phyloP scores from a whole-genome alignment of 2,797 vertebrate species.

The Apodemus agrarius region DNA sequence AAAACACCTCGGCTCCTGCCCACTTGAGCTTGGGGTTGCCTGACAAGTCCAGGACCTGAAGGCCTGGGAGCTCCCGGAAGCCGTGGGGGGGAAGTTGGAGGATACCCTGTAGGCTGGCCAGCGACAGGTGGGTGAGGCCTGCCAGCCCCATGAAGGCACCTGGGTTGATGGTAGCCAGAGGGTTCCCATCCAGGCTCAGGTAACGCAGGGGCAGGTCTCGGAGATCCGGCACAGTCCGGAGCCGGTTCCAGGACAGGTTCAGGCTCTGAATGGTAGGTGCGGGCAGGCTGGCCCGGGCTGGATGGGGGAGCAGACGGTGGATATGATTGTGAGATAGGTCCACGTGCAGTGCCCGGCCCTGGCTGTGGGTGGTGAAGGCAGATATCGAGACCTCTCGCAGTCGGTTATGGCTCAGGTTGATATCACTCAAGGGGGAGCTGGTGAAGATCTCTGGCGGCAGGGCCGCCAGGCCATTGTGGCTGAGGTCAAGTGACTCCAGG shows the following conservation, averaged over 20 bases:
- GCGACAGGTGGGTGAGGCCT: conserved; percentile 93
- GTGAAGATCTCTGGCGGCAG: conserved; percentile 91
- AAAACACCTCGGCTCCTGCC: conserved; percentile 89
- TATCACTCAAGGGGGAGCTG: conserved; percentile 92
- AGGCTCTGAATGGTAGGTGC: conserved; percentile 92
- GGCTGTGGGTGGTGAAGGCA: conserved; percentile 90
- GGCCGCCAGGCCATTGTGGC: conserved; percentile 92
- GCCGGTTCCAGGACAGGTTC: conserved; percentile 92
- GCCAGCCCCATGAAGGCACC: conserved; percentile 90
- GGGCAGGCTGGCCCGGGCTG: conserved; percentile 68
- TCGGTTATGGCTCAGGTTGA: conserved; percentile 95
- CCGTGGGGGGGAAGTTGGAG: conserved; percentile 87
- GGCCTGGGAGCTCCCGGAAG: conserved; percentile 91
- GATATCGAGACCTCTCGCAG: conserved; percentile 91
- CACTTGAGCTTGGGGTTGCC: conserved; percentile 90
- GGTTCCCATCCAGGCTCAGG: conserved; percentile 94
- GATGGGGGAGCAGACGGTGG: conserved; percentile 82
- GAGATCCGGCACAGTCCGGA: conserved; percentile 89
- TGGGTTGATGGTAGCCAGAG: conserved; percentile 87
- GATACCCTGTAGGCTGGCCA: conserved; percentile 89
- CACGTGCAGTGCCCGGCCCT: conserved; percentile 91
- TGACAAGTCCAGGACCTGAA: conserved; percentile 96
- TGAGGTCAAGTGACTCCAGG: conserved; percentile 96
- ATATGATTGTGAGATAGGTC: conserved; percentile 95
- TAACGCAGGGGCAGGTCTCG: conserved; percentile 92